phyloP scores from a whole-genome alignment of 53 echinoderm and acorn worm species.

The Mesocentrotus franciscanus region DNA sequence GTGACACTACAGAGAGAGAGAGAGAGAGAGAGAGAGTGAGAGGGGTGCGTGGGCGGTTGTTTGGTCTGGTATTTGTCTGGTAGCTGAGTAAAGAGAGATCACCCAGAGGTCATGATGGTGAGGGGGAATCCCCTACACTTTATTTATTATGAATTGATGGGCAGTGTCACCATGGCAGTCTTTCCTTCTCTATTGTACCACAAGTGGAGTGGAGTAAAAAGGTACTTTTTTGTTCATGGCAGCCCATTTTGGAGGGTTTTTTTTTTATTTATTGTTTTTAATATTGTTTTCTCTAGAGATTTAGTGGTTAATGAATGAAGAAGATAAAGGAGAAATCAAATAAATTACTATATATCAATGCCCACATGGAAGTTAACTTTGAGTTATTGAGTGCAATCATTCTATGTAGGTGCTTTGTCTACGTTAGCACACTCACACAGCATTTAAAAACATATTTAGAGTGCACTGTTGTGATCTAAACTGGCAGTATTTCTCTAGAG shows the following conservation, averaged over 20 bases:
- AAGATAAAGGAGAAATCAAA: too few relatives aligned
- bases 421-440: too few relatives aligned
- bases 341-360: too few relatives aligned
- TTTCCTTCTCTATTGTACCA: neutral
- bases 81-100: neutral
- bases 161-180: neutral
- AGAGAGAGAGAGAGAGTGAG: neutral
- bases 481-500: too few relatives aligned
- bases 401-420: too few relatives aligned
- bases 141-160: neutral
- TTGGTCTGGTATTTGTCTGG: conserved; percentile 52
- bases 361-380: too few relatives aligned
- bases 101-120: neutral
- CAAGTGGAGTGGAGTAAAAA: neutral
- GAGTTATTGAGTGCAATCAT: too few relatives aligned
- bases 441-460: too few relatives aligned
- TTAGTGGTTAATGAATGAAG: too few relatives aligned
- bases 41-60: conserved; percentile 24
- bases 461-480: too few relatives aligned
- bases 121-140: neutral
- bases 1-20: conserved; percentile 4
- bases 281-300: too few relatives aligned
- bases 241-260: neutral
- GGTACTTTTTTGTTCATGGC: neutral
- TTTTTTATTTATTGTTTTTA: neutral